These are phyloP conservation scores for Netelia fuscicornis DNA, from an alignment of 2,888 invertebrate genomes.

Conservation along the genomic window DNA sequence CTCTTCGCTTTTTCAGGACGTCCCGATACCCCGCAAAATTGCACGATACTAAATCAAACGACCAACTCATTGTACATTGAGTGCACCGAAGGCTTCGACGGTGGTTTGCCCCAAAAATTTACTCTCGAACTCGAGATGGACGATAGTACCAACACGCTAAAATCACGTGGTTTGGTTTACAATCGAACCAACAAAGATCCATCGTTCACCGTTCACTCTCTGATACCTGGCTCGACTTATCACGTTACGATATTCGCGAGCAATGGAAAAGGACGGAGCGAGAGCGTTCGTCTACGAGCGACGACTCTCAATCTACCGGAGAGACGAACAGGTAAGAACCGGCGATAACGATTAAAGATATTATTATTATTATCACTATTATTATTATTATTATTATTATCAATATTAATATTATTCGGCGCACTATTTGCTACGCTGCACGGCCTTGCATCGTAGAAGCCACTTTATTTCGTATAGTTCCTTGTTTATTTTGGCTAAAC, in stretches of 20 bases:
- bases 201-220: conserved; percentile 88
- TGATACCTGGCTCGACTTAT: conserved; percentile 90
- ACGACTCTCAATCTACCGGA: conserved; percentile 91
- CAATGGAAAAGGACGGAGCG: conserved; percentile 91
- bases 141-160: conserved; percentile 84
- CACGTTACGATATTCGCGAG: conserved; percentile 89
- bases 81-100: conserved; percentile 91
- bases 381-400: conserved; percentile 61
- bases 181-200: conserved; percentile 87
- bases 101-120: conserved; percentile 91
- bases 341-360: not conserved
- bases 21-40: conserved; percentile 90
- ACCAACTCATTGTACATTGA: conserved; percentile 90
- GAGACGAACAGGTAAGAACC: conserved; percentile 88
- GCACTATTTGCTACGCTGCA: conserved; percentile 82
- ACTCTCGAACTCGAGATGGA: conserved; percentile 88
- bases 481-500: conserved; percentile 17
- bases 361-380: conserved; percentile 20
- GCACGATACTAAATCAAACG: conserved; percentile 91
- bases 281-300: conserved; percentile 88
- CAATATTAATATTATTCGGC: conserved; percentile 43
- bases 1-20: conserved; percentile 86
- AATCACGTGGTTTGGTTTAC: conserved; percentile 86
- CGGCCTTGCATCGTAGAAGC: conserved; percentile 82
- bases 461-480: conserved; percentile 69